Evolutionary conservation across 2,888 invertebrate genomes (phyloP).

Genomic region (Cheilosia scutellata): DNA sequence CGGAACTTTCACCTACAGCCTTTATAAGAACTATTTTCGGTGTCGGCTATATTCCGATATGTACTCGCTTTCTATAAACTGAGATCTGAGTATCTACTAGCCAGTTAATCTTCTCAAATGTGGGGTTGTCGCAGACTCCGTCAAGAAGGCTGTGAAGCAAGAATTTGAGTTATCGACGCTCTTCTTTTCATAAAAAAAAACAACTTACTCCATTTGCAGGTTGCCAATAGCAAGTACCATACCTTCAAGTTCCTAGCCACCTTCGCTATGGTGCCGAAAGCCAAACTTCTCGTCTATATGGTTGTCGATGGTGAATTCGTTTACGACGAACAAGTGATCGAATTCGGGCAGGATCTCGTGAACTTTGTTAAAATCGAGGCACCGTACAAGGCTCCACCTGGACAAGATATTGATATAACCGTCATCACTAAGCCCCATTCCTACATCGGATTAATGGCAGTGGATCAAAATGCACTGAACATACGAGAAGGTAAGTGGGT

Average conservation of each 20-base stretch:
- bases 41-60: too few relatives aligned
- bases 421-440: slow-evolving; percentile 94
- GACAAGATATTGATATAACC: slow-evolving; percentile 91
- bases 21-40: too few relatives aligned
- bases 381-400: slow-evolving; percentile 89
- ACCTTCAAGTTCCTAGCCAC: slow-evolving; percentile 88
- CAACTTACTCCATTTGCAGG: slow-evolving; percentile 75
- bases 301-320: slow-evolving; percentile 91
- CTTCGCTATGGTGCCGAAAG: slow-evolving; percentile 93
- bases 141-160: neutral
- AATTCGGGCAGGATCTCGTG: slow-evolving; percentile 90
- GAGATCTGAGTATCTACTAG: too few relatives aligned
- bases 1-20: too few relatives aligned
- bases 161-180: too few relatives aligned
- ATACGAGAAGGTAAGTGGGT: slow-evolving; percentile 87
- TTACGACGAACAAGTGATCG: slow-evolving; percentile 94
- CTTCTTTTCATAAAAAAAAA: too few relatives aligned
- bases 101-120: too few relatives aligned
- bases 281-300: slow-evolving; percentile 92
- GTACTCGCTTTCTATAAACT: too few relatives aligned
- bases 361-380: slow-evolving; percentile 91
- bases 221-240: slow-evolving; percentile 80
- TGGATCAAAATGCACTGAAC: slow-evolving; percentile 92
- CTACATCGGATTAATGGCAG: slow-evolving; percentile 94
- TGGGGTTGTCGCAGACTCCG: too few relatives aligned